Percentiles rank a stretch among this genome's conserved stretches.
Evolutionary conservation across 2,888 invertebrate species (phyloP).

Genomic region (Microplitis manilae): DNA sequence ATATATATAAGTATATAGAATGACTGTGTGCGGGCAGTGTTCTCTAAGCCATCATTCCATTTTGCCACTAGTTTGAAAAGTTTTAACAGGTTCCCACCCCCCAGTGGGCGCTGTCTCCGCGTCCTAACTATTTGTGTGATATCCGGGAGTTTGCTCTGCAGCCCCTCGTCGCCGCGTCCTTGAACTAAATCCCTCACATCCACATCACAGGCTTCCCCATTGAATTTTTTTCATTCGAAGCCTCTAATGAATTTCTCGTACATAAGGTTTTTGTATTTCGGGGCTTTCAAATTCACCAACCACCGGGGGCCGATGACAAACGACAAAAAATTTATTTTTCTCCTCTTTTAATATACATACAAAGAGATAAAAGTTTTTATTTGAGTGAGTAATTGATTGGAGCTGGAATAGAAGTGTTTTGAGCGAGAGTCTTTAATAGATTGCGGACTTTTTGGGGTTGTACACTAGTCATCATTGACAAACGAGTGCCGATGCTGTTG

Average conservation of each 20-base stretch:
- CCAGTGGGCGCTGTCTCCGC: neutral
- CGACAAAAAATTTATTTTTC: no score
- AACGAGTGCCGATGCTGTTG: slow-evolving; percentile 44
- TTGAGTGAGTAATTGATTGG: no score
- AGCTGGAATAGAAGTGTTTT: neutral
- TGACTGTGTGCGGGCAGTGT: neutral
- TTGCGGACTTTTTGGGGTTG: slow-evolving; percentile 20
- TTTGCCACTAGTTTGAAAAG: slow-evolving; percentile 62
- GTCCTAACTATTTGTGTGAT: slow-evolving; percentile 6
- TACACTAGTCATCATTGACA: slow-evolving; percentile 32
- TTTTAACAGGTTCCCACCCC: slow-evolving; percentile 61
- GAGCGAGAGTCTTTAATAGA: slow-evolving; percentile 1
- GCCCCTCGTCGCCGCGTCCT: neutral
- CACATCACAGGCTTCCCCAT: neutral
- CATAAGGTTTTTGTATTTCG: neutral
- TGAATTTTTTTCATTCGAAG: neutral
- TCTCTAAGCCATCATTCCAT: slow-evolving; percentile 53
- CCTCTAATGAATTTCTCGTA: neutral
- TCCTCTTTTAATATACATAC: no score
- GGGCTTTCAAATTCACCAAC: neutral
- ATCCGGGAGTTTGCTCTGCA: slow-evolving; percentile 20
- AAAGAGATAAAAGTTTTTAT: no score
- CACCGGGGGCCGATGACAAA: neutral
- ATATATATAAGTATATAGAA: neutral
- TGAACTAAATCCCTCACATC: neutral